Percentiles rank a stretch among this genome's conserved stretches.
These are phyloP conservation scores for Scaptomyza tumidula DNA, from an alignment of 2,888 invertebrate genomes.

Conservation along the genomic window DNA sequence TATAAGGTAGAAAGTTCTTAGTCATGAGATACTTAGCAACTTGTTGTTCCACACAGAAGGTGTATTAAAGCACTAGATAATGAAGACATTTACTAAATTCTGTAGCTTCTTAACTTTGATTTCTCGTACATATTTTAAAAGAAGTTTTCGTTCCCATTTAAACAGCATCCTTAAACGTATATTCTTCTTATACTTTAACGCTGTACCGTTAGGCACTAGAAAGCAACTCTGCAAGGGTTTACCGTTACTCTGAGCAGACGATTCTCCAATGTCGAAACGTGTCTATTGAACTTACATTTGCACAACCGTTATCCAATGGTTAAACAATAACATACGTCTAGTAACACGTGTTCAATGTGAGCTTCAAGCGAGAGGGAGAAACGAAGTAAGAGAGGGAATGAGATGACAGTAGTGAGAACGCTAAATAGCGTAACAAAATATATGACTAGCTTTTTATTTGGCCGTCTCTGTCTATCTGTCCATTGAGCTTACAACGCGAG, in stretches of 20 bases:
- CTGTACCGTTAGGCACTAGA: not conserved
- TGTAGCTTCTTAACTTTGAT: no score
- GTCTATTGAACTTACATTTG: not conserved
- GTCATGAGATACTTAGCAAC: no score
- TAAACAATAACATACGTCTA: constrained; percentile 2
- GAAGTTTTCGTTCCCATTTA: no score
- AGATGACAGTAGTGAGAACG: not conserved
- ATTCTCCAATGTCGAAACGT: not conserved
- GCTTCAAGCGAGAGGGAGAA: constrained; percentile 5
- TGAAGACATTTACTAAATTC: no score
- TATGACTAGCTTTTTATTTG: constrained; percentile 33
- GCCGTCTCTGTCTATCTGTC: constrained; percentile 4
- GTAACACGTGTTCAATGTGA: constrained; percentile 24
- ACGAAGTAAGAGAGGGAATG: not conserved
- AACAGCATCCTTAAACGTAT: no score
- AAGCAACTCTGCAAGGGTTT: not conserved
- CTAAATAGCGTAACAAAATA: constrained; percentile 36
- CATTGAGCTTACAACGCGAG: constrained; percentile 32
- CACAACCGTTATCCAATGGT: not conserved
- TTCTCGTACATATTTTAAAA: no score
- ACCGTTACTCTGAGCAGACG: not conserved
- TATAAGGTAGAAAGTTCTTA: no score
- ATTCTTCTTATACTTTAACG: not conserved
- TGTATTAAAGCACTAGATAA: no score
- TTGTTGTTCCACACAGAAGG: no score